A percentile compares a stretch with the other conserved stretches of the same genome.
Conservation (phyloP, 2,888 invertebrate species). For the Ichneumon xanthorius region DNA sequence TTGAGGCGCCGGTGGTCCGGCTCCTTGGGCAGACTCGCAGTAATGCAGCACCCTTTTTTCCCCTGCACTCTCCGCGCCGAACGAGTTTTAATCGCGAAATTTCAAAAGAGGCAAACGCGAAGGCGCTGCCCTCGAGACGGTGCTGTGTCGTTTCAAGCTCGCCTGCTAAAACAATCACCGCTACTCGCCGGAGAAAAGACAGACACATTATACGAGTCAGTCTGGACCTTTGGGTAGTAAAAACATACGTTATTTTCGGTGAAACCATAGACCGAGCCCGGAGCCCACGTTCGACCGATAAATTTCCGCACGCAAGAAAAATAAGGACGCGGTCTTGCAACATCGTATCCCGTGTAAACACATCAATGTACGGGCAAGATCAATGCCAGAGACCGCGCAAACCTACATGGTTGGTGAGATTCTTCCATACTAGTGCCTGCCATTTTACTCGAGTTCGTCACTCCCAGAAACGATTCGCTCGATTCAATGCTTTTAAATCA, state of each 20-base stretch:
- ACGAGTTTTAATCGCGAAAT: constrained; percentile 44
- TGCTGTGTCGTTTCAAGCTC: background rate
- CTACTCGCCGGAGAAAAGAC: background rate
- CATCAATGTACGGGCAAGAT: background rate
- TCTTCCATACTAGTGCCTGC: too few relatives aligned
- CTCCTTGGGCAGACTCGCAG: background rate
- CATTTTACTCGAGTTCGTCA: too few relatives aligned
- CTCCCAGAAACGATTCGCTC: too few relatives aligned
- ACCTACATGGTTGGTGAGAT: too few relatives aligned
- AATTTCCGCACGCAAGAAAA: background rate
- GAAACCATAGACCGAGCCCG: background rate
- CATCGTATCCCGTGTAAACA: background rate
- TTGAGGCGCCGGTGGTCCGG: constrained; percentile 62
- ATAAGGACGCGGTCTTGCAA: background rate
- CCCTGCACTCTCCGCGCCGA: background rate
- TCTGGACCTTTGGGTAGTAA: background rate
- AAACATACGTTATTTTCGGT: constrained; percentile 7
- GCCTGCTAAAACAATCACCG: constrained; percentile 19
- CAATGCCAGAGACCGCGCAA: too few relatives aligned
- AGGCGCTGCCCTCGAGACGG: background rate
- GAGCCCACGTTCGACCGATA: background rate
- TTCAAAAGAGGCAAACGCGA: constrained; percentile 37
- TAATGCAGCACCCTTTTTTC: background rate
- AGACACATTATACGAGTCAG: background rate
- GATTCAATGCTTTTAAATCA: too few relatives aligned